These are phyloP conservation scores for Brachystomella parvula DNA, from an alignment of 1,140 invertebrate genomes.

Conservation along the genomic window DNA sequence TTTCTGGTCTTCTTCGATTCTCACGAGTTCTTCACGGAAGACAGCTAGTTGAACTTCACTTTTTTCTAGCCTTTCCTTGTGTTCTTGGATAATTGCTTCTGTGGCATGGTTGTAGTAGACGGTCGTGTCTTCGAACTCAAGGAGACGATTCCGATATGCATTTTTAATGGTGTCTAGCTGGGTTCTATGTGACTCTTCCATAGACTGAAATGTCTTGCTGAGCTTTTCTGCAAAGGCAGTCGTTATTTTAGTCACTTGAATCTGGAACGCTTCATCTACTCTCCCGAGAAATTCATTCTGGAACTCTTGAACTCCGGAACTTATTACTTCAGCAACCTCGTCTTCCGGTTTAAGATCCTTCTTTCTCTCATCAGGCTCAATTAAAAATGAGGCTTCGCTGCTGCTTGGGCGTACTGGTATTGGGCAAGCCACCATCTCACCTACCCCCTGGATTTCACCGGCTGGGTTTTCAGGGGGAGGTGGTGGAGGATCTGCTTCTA, in stretches of 20 bases:
- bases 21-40: not conserved
- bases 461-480: not conserved
- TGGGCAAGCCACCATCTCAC: too few species aligned
- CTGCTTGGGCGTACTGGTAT: too few species aligned
- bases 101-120: not conserved
- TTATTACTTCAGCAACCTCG: not conserved
- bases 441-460: not conserved
- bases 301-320: not conserved
- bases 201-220: not conserved
- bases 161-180: not conserved
- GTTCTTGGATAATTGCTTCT: conserved; percentile 43
- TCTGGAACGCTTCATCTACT: not conserved
- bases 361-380: too few species aligned
- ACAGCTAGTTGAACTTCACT: not conserved
- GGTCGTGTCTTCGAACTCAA: not conserved
- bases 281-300: not conserved
- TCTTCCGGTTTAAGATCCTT: not conserved
- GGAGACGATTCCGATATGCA: not conserved
- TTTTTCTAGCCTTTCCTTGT: not conserved
- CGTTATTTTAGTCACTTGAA: not conserved
- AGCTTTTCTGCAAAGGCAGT: not conserved
- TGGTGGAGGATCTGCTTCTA: not conserved
- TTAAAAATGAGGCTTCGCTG: not conserved
- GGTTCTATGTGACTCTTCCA: not conserved
- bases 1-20: not conserved